phyloP scores from a whole-genome alignment of 2,888 invertebrate genomes.

The Theodoxus fluviatilis region DNA sequence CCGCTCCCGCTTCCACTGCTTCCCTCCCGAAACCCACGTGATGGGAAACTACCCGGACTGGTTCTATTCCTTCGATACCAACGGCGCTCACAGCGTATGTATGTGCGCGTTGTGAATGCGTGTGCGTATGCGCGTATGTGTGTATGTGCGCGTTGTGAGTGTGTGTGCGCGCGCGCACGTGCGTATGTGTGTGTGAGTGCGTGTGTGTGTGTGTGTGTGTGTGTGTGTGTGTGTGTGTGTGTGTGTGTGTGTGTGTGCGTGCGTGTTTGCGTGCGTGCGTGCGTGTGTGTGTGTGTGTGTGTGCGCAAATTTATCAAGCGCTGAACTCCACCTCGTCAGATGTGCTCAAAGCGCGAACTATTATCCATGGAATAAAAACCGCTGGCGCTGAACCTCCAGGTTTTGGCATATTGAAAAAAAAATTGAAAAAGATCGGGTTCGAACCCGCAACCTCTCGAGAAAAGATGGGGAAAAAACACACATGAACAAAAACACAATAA shows the following conservation, averaged over 20 bases:
- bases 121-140: neutral
- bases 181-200: neutral
- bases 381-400: no score
- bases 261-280: no score
- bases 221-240: neutral
- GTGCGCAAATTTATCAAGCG: no score
- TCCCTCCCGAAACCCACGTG: conserved; percentile 89
- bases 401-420: no score
- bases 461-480: no score
- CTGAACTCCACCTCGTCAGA: no score
- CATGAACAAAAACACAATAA: no score
- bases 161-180: neutral
- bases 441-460: no score
- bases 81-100: conserved; percentile 54
- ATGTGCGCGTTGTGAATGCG: neutral
- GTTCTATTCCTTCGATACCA: conserved; percentile 54
- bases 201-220: neutral
- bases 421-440: no score
- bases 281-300: no score
- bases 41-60: conserved; percentile 69
- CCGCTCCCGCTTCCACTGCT: conserved; percentile 91
- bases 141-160: neutral
- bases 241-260: conserved; percentile 21
- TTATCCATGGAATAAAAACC: no score
- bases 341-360: no score